These are phyloP conservation scores for Labeo catla DNA, from an alignment of 2,113 vertebrate genomes.

Conservation along the genomic window DNA sequence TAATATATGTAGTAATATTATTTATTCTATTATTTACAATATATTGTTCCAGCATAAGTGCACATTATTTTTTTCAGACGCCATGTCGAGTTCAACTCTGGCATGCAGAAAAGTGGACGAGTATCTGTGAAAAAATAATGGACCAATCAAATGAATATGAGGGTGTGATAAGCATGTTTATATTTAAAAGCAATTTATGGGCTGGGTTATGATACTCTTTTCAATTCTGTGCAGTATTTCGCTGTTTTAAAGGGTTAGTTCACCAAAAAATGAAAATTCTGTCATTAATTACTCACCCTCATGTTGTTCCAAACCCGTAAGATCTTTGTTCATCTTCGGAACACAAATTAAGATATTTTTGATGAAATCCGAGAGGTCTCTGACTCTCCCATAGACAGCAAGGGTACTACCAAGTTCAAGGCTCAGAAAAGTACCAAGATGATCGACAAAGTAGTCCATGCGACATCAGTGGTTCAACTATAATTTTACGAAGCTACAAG, in stretches of 20 bases:
- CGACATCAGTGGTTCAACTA: too few species aligned
- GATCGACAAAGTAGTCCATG: too few species aligned
- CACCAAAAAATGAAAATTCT: too few species aligned
- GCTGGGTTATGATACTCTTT: not conserved
- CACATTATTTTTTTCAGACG: not conserved
- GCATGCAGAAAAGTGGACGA: not conserved
- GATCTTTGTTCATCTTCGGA: too few species aligned
- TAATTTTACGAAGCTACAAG: too few species aligned
- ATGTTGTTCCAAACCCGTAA: too few species aligned
- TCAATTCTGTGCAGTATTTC: not conserved
- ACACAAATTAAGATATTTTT: too few species aligned
- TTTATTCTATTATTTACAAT: not conserved
- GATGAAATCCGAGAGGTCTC: too few species aligned
- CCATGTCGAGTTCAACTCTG: not conserved
- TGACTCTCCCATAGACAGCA: too few species aligned
- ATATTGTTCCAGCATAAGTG: not conserved
- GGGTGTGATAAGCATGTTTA: not conserved
- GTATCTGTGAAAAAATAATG: not conserved
- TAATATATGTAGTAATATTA: not conserved
- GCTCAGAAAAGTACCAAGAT: too few species aligned
- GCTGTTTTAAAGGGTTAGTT: not conserved
- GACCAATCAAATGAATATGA: not conserved
- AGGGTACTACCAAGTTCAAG: too few species aligned
- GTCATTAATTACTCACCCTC: too few species aligned
- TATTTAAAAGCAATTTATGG: not conserved